A percentile compares a stretch with the other conserved stretches of the same genome.
Conservation (phyloP, 2,888 invertebrate genomes). For the Conistra vaccinii region DNA sequence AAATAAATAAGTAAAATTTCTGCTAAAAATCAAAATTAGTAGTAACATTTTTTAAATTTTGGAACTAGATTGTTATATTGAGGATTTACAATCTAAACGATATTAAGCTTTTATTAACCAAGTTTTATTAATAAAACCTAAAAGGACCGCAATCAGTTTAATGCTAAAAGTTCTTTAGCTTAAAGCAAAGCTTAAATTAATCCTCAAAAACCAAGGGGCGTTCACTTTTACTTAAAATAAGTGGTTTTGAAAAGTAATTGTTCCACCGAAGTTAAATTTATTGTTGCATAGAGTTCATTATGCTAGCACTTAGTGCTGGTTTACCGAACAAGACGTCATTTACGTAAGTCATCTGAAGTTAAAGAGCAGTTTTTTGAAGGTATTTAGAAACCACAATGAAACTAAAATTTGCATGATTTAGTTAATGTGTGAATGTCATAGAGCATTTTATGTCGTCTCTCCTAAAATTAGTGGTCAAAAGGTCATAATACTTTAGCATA, state of each 20-base stretch:
- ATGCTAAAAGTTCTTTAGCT: conserved; percentile 11
- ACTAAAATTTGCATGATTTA: background rate
- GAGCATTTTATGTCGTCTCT: background rate
- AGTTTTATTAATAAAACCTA: background rate
- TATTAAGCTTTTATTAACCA: background rate
- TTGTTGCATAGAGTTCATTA: conserved; percentile 25
- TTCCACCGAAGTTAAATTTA: conserved; percentile 18
- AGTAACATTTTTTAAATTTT: background rate
- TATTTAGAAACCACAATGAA: background rate
- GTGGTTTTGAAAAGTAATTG: conserved; percentile 52
- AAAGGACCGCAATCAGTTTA: conserved; percentile 3
- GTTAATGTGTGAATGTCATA: background rate
- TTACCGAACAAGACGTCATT: conserved; percentile 11
- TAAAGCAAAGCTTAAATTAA: conserved; percentile 33
- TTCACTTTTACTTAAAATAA: conserved; percentile 44
- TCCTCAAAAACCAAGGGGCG: conserved; percentile 14
- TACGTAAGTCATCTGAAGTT: background rate
- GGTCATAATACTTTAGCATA: background rate
- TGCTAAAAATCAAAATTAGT: background rate
- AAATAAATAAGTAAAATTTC: background rate
- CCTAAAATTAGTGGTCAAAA: background rate
- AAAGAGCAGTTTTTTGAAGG: background rate
- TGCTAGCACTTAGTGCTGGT: conserved; percentile 23
- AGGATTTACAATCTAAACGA: background rate
- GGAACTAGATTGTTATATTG: too few species aligned